These are phyloP conservation scores for Lepidocyrtoides sp. DNA, from an alignment of 2,888 invertebrate species.

Conservation along the genomic window DNA sequence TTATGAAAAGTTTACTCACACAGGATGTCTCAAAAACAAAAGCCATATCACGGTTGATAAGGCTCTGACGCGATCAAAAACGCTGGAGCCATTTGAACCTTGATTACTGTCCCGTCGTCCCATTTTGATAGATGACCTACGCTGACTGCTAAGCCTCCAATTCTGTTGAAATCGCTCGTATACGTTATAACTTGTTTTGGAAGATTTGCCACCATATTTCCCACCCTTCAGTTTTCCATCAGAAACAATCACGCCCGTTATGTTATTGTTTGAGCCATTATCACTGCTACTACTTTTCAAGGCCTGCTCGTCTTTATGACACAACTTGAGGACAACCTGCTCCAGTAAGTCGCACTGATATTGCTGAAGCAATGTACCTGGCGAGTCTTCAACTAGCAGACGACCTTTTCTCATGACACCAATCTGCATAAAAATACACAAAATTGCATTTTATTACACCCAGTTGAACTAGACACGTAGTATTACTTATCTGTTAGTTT, in stretches of 20 bases:
- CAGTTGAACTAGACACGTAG: neutral
- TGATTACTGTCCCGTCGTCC: neutral
- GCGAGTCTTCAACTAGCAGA: conserved; percentile 95
- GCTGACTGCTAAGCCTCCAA: neutral
- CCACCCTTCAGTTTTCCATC: neutral
- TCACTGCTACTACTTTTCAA: neutral
- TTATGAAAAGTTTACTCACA: conserved; percentile 44
- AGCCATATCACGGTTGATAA: conserved; percentile 64
- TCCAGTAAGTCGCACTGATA: conserved; percentile 95
- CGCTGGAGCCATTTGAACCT: neutral
- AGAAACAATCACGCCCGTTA: conserved; percentile 2
- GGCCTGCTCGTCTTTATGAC: conserved; percentile 83
- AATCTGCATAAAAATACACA: neutral
- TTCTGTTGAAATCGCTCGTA: conserved; percentile 56
- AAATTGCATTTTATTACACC: neutral
- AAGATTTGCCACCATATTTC: conserved; percentile 15
- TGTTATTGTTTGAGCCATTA: conserved; percentile 10
- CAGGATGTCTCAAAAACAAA: conserved; percentile 51
- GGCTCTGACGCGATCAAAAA: conserved; percentile 22
- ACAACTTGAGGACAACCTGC: conserved; percentile 96
- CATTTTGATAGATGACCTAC: conserved; percentile 21
- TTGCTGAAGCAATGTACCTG: conserved; percentile 91
- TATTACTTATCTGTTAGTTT: neutral
- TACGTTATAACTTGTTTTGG: conserved; percentile 62
- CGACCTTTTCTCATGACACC: conserved; percentile 93